Percentiles rank a stretch among this genome's conserved stretches.
Evolutionary conservation across 2,113 vertebrate genomes (phyloP).

Genomic region (Ammospiza caudacuta): DNA sequence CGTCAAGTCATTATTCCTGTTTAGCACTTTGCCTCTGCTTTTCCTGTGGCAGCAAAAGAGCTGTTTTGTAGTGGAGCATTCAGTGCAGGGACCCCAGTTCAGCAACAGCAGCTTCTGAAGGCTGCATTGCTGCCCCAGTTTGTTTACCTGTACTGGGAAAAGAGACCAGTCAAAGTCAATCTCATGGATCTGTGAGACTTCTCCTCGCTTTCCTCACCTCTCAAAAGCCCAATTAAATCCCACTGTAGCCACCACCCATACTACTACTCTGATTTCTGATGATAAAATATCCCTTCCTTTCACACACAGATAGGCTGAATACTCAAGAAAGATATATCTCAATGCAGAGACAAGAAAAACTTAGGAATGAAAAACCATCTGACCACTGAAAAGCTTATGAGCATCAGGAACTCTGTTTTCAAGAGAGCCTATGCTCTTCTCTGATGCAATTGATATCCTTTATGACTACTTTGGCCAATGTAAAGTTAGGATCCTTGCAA

Average conservation of each 20-base stretch:
- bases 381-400: not conserved
- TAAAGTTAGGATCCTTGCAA: not conserved
- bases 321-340: not conserved
- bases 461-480: not conserved
- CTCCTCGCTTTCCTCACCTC: accelerated
- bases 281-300: not conserved
- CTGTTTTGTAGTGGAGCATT: not conserved
- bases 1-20: not conserved
- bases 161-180: not conserved
- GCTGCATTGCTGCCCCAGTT: not conserved
- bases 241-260: too few relatives aligned
- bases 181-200: not conserved
- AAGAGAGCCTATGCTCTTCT: not conserved
- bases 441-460: not conserved
- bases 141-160: not conserved
- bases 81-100: accelerated
- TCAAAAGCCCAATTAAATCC: not conserved
- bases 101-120: not conserved
- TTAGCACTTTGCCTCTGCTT: not conserved
- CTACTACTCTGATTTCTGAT: not conserved
- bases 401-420: not conserved
- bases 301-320: not conserved
- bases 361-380: not conserved
- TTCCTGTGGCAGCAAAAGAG: not conserved
- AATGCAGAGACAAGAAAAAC: accelerated